Base-by-base conservation (phyloP, 2,888 invertebrate species). In the Psylliodes chrysocephalus region DNA sequence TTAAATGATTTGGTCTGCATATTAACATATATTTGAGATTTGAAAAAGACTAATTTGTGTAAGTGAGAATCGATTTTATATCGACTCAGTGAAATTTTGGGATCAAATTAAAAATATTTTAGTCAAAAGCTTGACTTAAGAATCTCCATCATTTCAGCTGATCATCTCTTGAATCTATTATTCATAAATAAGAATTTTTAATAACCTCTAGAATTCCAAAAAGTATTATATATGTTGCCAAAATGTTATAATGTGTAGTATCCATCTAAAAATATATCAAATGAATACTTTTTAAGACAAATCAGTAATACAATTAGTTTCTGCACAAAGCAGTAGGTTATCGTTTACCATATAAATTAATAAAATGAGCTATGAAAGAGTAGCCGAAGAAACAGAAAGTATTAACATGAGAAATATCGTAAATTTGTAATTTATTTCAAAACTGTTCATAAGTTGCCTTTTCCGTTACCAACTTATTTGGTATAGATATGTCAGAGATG, bases 81-180 rank as follows among this genome's bases (percentile, higher is more conserved):
- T 63, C 64, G 60, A 68, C 68, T 63, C 66, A 56, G 65, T 71
- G 69, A 71, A 73, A 73, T 72, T 71, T 73, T 72, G 75, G 75
- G 73, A 73, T 72, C 73, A 73, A 75, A 70, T 68, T 73, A 69
- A 55, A 65, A 28, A 63, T 64, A 56, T 68, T 68, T 63, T 66
- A 61, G 67, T 64, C 64, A 63, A 64, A 61, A 52, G 64, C 60
- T 67, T 64, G 63, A 52, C 57, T 56, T 62, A 62, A 53, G 47
- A 19, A 55, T 63, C 57, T 63, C 51, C 59, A 59, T 51, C 49
- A 59, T 59, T 59, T 59, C 59, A 49, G 40, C 59, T 59, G 59
- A 40, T 40, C 59, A 49, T 51, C 49, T 59, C 40, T 28, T 40
- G 25, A 40, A 28, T 40, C 3, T 59, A 59, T 22, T 59, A 30